A percentile compares a stretch with the other conserved stretches of the same genome.
phyloP scores from a whole-genome alignment of 2,113 vertebrate species.

The Poeciliopsis turrubarensis region DNA sequence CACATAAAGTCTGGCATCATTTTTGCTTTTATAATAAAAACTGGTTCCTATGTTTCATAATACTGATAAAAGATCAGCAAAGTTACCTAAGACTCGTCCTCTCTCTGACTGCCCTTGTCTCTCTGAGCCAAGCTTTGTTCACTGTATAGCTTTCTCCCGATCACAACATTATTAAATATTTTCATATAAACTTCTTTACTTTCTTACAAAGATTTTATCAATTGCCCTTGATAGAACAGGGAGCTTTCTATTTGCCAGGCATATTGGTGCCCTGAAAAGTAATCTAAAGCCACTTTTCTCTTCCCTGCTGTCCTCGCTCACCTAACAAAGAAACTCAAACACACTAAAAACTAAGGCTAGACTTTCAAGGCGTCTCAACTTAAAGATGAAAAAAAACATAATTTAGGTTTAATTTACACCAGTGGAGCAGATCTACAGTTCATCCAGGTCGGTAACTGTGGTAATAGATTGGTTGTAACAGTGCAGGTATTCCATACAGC shows the following conservation, averaged over 20 bases:
- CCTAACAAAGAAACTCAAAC: background rate
- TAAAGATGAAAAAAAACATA: background rate
- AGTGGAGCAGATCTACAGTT: background rate
- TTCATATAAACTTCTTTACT: background rate
- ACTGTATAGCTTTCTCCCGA: background rate
- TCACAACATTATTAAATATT: background rate
- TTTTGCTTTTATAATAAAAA: background rate
- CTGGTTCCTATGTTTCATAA: background rate
- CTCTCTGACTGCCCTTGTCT: background rate
- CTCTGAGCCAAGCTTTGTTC: background rate
- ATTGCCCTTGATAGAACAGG: background rate
- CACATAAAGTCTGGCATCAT: background rate
- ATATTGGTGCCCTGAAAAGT: background rate
- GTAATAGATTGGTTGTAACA: background rate
- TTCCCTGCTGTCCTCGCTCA: background rate
- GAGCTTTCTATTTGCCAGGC: background rate
- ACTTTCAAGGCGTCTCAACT: background rate
- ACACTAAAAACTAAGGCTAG: background rate
- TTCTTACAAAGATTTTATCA: slow-evolving; percentile 7
- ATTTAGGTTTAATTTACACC: background rate
- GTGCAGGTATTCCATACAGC: background rate
- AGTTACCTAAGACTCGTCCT: background rate
- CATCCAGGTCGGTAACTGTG: background rate
- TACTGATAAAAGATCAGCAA: slow-evolving; percentile 5
- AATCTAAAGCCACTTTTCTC: background rate